Evolutionary conservation across 53 echinoderm and acorn worm species (phyloP).

Genomic region (Paelopatides confundens): DNA sequence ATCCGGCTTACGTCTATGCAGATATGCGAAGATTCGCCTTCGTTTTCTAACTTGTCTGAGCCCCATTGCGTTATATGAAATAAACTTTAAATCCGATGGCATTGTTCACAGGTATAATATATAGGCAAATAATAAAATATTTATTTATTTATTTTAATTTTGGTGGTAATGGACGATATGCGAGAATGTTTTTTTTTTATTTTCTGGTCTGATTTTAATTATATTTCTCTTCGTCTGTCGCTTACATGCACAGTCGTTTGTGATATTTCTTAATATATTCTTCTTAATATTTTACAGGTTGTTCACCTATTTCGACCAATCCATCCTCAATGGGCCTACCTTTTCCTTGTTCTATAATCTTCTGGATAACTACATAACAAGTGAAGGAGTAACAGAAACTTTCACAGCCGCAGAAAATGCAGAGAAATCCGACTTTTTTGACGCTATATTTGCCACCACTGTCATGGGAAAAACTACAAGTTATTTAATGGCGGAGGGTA

Average conservation of each 20-base stretch:
- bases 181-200: too few relatives aligned
- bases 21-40: too few relatives aligned
- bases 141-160: too few relatives aligned
- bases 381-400: neutral
- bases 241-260: too few relatives aligned
- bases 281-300: neutral
- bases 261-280: neutral
- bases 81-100: too few relatives aligned
- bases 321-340: slow-evolving; percentile 15
- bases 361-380: slow-evolving; percentile 15
- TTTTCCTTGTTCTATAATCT: neutral
- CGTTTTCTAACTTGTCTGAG: too few relatives aligned
- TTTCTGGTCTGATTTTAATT: neutral
- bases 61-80: too few relatives aligned
- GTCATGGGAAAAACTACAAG: slow-evolving; percentile 21
- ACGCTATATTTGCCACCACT: slow-evolving; percentile 31
- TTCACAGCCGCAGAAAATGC: neutral
- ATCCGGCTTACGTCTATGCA: too few relatives aligned
- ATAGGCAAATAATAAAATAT: too few relatives aligned
- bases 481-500: slow-evolving; percentile 2
- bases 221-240: too few relatives aligned
- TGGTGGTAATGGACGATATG: too few relatives aligned
- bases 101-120: too few relatives aligned
- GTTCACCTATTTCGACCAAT: neutral
- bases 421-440: neutral